These are phyloP conservation scores for Drosophila arawakana DNA, from an alignment of 1,140 invertebrate species.

Conservation along the genomic window DNA sequence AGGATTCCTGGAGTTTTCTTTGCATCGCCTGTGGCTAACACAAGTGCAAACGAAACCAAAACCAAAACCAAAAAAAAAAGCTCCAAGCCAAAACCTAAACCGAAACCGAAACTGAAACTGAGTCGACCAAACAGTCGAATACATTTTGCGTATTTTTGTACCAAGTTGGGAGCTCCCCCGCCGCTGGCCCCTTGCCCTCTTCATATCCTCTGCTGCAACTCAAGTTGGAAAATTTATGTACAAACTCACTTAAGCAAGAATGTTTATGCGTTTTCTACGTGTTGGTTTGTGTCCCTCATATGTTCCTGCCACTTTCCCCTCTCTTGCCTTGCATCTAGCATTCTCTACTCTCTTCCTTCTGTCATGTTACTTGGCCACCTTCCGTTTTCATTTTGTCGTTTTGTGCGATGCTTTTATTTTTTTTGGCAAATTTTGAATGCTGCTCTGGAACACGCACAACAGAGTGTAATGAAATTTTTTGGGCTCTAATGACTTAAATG, in stretches of 20 bases:
- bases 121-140: conserved; percentile 42
- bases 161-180: conserved; percentile 15
- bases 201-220: conserved; percentile 48
- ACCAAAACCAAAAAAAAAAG: conserved; percentile 10
- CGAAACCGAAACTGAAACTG: conserved; percentile 18
- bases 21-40: conserved; percentile 47
- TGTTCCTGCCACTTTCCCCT: conserved; percentile 26
- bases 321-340: background rate
- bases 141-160: conserved; percentile 52
- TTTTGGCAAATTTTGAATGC: conserved; percentile 40
- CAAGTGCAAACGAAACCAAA: conserved; percentile 51
- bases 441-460: conserved; percentile 36
- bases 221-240: conserved; percentile 78
- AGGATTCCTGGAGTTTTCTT: conserved; percentile 2
- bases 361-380: conserved; percentile 4
- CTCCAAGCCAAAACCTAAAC: conserved; percentile 22
- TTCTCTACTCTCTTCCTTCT: conserved; percentile 8
- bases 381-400: conserved; percentile 49
- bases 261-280: conserved; percentile 82
- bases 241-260: conserved; percentile 82
- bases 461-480: conserved; percentile 77
- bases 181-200: background rate
- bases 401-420: conserved; percentile 18
- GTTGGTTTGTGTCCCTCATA: conserved; percentile 74
- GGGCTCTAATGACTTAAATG: conserved; percentile 72